Base-by-base conservation (phyloP, 2,797 vertebrate genomes). In the Galaxias olidus region DNA sequence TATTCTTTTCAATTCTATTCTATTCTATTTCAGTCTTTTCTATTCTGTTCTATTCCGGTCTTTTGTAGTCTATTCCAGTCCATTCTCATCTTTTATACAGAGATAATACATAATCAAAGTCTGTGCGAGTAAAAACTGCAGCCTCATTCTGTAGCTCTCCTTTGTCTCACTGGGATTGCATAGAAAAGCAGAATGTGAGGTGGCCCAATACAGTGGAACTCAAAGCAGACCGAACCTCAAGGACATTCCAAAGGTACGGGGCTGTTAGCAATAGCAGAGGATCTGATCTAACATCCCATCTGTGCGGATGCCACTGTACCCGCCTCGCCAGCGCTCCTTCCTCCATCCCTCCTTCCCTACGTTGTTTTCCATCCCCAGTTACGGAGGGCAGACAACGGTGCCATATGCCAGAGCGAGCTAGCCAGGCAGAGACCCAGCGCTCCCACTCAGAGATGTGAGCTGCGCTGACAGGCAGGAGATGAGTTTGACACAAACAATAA, bases 261-360 rank as follows among this genome's bases (percentile, higher is more conserved):
- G 1, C 63, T 30, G 1, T 18, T 42, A 65, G 50, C 55, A 66
- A 42, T 63, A 58, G 51, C 62, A 17, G 42, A 19, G 65, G 69
- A 69, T 7, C 15, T 15, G 56, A 60, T 57, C 61, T 55, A 20
- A 52, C 42, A 56, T 75, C 59, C 73, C 54, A 58, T 56, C 12
- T 10, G 46, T 59, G 11, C 65, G 57, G 41, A 51, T 65, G 59
- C 59, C 64, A 60, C 53, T 52, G 63, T 54, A 13, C 12, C 12
- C 30, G 30, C 30, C 6, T 46, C 65, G 48, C 68, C 59, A 54
- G 9, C 9, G 9, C 19, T 15, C n/a, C 12, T 11, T 19, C 19
- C 12, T 55, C 66, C 65, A n/a, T 59, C 42, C 45, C 18, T 66
- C 50, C n/a, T 54, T 68, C 69, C 20, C 41, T 17, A 40, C 56